Conservation (phyloP, 2,797 vertebrate species). For the Tragelaphus eurycerus region DNA sequence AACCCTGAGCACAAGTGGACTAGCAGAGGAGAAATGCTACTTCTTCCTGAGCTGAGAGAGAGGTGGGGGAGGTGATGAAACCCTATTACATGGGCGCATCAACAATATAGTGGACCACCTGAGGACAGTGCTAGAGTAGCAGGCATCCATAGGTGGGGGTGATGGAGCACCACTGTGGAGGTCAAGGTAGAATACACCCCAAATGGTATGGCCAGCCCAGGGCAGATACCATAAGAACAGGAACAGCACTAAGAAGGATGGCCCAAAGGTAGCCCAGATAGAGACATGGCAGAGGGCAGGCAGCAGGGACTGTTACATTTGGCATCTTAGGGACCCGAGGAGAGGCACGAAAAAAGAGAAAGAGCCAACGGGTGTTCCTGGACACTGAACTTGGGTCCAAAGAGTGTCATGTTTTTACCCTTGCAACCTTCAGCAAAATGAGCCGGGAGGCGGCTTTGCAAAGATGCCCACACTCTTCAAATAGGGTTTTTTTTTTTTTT, state of each 20-base stretch:
- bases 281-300: not conserved
- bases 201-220: not conserved
- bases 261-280: not conserved
- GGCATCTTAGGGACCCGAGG: not conserved
- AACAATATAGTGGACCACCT: not conserved
- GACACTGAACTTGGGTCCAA: not conserved
- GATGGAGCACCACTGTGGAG: not conserved
- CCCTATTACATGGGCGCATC: rapidly evolving
- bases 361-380: not conserved
- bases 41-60: not conserved
- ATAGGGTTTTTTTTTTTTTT: not conserved
- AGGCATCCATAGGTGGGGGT: not conserved
- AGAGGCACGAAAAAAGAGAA: not conserved
- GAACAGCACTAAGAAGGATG: too few species aligned
- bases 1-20: not conserved
- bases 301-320: rapidly evolving
- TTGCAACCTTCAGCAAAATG: not conserved
- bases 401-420: not conserved
- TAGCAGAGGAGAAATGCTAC: not conserved
- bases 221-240: not conserved
- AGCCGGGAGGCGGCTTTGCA: not conserved
- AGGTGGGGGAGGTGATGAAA: not conserved
- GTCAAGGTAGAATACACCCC: too few species aligned
- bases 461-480: not conserved
- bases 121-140: not conserved